phyloP scores from a whole-genome alignment of 2,797 vertebrate species.

The Sebastes ruberrimus region DNA sequence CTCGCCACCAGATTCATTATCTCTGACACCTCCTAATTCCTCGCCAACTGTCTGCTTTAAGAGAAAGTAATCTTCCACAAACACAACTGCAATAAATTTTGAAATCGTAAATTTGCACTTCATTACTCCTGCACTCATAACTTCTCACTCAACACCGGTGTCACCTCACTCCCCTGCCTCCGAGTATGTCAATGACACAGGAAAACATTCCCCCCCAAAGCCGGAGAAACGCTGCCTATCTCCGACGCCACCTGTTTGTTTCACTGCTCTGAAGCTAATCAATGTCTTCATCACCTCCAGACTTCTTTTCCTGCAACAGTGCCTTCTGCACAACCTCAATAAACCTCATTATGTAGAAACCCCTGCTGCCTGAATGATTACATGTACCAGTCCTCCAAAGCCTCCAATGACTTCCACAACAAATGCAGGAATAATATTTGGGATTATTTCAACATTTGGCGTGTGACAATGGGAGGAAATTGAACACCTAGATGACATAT shows the following conservation, averaged over 20 bases:
- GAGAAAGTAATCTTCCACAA: slow-evolving; percentile 62
- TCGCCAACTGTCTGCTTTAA: slow-evolving; percentile 69
- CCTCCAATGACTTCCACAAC: not conserved
- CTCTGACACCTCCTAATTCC: slow-evolving; percentile 67
- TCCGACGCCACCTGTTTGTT: slow-evolving; percentile 68
- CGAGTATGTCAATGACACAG: slow-evolving; percentile 21
- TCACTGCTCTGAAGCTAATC: slow-evolving; percentile 57
- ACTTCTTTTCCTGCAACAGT: slow-evolving; percentile 36
- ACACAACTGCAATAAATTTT: slow-evolving; percentile 55
- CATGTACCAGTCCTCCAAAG: not conserved
- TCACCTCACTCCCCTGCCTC: slow-evolving; percentile 13
- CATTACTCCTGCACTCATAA: slow-evolving; percentile 28
- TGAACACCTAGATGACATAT: slow-evolving; percentile 18
- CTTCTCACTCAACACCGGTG: slow-evolving; percentile 16
- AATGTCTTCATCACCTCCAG: slow-evolving; percentile 62
- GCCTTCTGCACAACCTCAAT: slow-evolving; percentile 40
- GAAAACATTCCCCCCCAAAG: slow-evolving; percentile 31
- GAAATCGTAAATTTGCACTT: slow-evolving; percentile 48
- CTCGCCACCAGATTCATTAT: slow-evolving; percentile 64
- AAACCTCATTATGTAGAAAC: slow-evolving; percentile 51
- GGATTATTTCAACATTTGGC: slow-evolving; percentile 19
- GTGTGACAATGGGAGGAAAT: slow-evolving; percentile 22
- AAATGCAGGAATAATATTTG: not conserved
- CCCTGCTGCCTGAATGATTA: slow-evolving; percentile 30
- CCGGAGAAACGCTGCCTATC: slow-evolving; percentile 51